Evolutionary conservation across 2,888 invertebrate species (phyloP).

Genomic region (Tetragonisca angustula): DNA sequence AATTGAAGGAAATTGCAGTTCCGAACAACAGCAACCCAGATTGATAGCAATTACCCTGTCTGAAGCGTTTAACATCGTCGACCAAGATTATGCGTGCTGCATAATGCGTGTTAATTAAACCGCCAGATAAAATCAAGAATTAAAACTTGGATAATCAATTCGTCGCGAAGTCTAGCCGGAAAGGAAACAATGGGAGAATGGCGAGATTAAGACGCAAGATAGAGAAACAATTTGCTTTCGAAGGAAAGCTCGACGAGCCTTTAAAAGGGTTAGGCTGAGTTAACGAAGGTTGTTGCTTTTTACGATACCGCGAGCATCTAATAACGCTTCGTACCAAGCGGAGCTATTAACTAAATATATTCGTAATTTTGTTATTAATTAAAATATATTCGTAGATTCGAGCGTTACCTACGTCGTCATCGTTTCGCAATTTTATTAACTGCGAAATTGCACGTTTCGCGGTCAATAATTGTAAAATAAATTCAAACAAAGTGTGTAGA

Average conservation of each 20-base stretch:
- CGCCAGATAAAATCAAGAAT: neutral
- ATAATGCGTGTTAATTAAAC: neutral
- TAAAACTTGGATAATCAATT: slow-evolving; percentile 4
- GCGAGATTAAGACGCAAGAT: slow-evolving; percentile 12
- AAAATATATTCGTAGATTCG: too few relatives aligned
- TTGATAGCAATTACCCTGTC: neutral
- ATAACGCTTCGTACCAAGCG: neutral
- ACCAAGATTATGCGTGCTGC: neutral
- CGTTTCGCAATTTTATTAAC: too few relatives aligned
- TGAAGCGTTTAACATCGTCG: slow-evolving; percentile 2
- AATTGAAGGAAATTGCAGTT: neutral
- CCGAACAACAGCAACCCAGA: neutral
- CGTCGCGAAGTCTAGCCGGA: too few relatives aligned
- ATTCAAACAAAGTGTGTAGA: neutral
- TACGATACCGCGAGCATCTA: neutral
- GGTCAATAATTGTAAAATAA: neutral
- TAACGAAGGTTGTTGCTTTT: slow-evolving; percentile 15
- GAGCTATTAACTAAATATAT: neutral
- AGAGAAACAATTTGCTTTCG: slow-evolving; percentile 14
- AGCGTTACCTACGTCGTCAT: too few relatives aligned
- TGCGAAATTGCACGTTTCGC: neutral
- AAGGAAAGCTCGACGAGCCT: slow-evolving; percentile 6
- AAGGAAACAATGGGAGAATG: neutral
- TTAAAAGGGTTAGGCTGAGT: slow-evolving; percentile 12
- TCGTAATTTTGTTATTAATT: neutral